Conservation (phyloP, 2,113 vertebrate species). For the Nothobranchius furzeri region DNA sequence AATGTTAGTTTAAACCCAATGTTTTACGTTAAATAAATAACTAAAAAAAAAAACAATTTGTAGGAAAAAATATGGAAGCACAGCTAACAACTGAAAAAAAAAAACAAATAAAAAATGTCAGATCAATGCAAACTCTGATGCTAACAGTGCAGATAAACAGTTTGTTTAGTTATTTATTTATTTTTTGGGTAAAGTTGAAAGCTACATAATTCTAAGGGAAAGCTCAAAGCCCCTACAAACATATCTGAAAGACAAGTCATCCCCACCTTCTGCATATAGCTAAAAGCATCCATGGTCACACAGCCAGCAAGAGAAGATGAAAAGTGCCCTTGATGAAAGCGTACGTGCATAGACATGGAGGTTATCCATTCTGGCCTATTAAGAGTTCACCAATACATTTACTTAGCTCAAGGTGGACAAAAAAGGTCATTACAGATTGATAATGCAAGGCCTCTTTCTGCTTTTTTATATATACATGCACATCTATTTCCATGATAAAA, state of each 20-base stretch:
- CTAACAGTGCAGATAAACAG: conserved; percentile 14
- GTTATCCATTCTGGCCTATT: conserved; percentile 57
- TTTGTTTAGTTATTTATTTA: too few species aligned
- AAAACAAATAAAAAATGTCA: too few species aligned
- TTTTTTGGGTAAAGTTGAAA: conserved; percentile 2
- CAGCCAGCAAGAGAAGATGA: conserved; percentile 39
- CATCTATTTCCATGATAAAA: conserved; percentile 14
- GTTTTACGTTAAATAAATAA: too few species aligned
- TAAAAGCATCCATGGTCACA: conserved; percentile 13
- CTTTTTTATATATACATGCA: conserved; percentile 4
- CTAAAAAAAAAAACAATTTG: too few species aligned
- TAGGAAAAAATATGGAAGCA: too few species aligned
- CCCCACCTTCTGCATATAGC: conserved; percentile 31
- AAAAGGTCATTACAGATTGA: conserved; percentile 39
- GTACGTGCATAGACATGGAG: conserved; percentile 50
- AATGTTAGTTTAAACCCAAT: too few species aligned
- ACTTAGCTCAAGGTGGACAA: conserved; percentile 36
- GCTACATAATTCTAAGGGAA: conserved; percentile 29
- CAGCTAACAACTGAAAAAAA: neutral
- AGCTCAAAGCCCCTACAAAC: conserved; percentile 26
- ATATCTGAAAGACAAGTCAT: conserved; percentile 44
- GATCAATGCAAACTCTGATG: neutral
- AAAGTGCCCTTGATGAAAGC: conserved; percentile 53
- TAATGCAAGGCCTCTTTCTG: conserved; percentile 33
- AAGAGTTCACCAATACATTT: conserved; percentile 41